Base-by-base conservation (phyloP, 1,140 invertebrate genomes). In the Musca vetustissima region DNA sequence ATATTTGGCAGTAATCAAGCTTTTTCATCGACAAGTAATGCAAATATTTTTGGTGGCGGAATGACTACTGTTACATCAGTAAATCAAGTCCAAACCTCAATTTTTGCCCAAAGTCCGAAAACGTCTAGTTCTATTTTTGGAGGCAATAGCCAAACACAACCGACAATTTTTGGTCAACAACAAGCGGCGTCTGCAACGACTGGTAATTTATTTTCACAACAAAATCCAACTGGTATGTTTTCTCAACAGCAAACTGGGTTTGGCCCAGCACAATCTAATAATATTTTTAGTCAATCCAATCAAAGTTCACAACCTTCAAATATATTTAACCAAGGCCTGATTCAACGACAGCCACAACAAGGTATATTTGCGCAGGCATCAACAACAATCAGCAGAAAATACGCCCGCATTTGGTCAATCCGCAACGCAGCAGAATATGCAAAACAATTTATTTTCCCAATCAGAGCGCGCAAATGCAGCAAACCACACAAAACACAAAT, bases 21-120 rank as follows among this genome's bases (percentile, higher is more conserved):
- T 73, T 28, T 76, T 76, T 24, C n/a, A n/a, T n/a, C n/a, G n/a
- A 72, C 73, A 13, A 65, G 32, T 15, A 9, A 52, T 19, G 36
- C 73, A 21, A 73, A 73, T 55, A 52, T 64, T n/a, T 1, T 71
- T 70, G 22, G 65, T 36, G 0, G 69, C 67, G 19, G 72, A 68
- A 36, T 68, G 69, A 21, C 15, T 1, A 28, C 65, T 50, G 9
- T 13, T 24, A 2, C 70, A 47, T 47, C 19, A 14, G n/a, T 7
- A 22, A 32, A 32, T 32, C 28, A 32, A 32, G 32, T 22, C 7
- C 68, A 69, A 36, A 17, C 66, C 17, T 70, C 48, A 2, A 64
- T 76, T 2, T 79, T 79, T 69, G 72, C 49, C 1, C 73, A 74
- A 57, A 17, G 52, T 6, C 11, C 32, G 7, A 32, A n/a, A 17